Conservation (phyloP, 2,797 vertebrate species). For the Decapterus maruadsi region DNA sequence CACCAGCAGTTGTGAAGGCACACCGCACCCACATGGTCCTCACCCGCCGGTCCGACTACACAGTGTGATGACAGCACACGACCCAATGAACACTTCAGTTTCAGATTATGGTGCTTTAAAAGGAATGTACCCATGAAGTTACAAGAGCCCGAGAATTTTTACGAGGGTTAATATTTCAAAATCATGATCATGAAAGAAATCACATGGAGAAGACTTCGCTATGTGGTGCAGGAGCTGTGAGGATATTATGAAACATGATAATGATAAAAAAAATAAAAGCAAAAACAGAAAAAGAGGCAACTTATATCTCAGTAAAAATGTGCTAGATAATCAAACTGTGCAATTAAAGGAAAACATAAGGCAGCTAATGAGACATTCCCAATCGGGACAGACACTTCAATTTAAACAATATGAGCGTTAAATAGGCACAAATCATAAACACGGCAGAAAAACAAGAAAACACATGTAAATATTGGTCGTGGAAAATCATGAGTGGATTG, state of each 20-base stretch:
- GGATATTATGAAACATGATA: background rate
- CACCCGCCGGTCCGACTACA: constrained; percentile 11
- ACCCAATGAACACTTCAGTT: constrained; percentile 10
- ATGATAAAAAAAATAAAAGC: background rate
- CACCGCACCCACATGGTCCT: constrained; percentile 40
- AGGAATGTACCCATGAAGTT: constrained; percentile 49
- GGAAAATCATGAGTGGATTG: constrained; percentile 33
- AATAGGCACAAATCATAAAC: constrained; percentile 51
- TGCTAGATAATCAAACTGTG: constrained; percentile 9
- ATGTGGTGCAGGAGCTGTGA: background rate
- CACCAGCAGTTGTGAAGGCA: constrained; percentile 66
- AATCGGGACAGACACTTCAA: constrained; percentile 29
- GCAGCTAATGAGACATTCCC: constrained; percentile 43
- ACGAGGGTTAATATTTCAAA: constrained; percentile 4
- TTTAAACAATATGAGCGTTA: constrained; percentile 14
- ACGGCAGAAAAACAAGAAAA: constrained; percentile 20
- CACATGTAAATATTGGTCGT: background rate
- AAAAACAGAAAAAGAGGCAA: constrained; percentile 7
- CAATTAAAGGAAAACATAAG: constrained; percentile 26
- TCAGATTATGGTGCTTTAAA: constrained; percentile 39
- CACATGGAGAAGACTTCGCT: background rate
- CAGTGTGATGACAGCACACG: constrained; percentile 1
- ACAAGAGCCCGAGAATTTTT: constrained; percentile 2
- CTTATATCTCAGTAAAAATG: constrained; percentile 13
- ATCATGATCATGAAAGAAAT: constrained; percentile 1